Conservation (phyloP, 2,888 invertebrate genomes). For the Troglohyphantes excavatus region DNA sequence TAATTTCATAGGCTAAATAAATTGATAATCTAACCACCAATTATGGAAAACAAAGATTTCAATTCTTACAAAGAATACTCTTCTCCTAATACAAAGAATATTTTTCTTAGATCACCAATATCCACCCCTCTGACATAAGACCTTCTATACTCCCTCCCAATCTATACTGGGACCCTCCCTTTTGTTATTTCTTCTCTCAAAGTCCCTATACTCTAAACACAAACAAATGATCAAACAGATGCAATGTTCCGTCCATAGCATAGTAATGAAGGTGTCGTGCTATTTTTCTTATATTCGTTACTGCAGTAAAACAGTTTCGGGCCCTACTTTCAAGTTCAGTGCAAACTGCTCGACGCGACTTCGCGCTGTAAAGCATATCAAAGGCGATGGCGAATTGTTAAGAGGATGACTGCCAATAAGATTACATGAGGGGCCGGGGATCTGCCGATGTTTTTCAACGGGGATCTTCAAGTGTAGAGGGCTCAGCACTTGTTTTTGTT, state of each 20-base stretch:
- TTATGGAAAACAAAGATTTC: too few species aligned
- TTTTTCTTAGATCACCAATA: too few species aligned
- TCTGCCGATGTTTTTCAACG: not conserved
- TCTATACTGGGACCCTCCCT: too few species aligned
- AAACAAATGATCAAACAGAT: constrained; percentile 65
- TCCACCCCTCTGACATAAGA: too few species aligned
- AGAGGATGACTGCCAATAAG: constrained; percentile 53
- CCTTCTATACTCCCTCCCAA: too few species aligned
- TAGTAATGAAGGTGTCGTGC: constrained; percentile 46
- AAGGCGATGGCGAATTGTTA: constrained; percentile 48
- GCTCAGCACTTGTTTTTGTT: not conserved
- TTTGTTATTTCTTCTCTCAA: not conserved
- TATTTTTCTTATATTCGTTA: constrained; percentile 8
- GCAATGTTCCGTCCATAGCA: constrained; percentile 16
- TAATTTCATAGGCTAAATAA: too few species aligned
- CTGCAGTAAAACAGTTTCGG: constrained; percentile 52
- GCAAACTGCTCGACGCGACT: constrained; percentile 38
- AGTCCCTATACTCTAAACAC: constrained; percentile 32
- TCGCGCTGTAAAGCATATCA: constrained; percentile 30
- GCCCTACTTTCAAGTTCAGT: constrained; percentile 51
- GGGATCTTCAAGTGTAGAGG: constrained; percentile 2
- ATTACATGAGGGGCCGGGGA: constrained; percentile 21
- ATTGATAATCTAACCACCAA: too few species aligned
- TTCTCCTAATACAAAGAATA: too few species aligned
- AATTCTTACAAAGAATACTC: too few species aligned